phyloP scores from a whole-genome alignment of 2,888 invertebrate species.

The Tricholauxania praeusta region DNA sequence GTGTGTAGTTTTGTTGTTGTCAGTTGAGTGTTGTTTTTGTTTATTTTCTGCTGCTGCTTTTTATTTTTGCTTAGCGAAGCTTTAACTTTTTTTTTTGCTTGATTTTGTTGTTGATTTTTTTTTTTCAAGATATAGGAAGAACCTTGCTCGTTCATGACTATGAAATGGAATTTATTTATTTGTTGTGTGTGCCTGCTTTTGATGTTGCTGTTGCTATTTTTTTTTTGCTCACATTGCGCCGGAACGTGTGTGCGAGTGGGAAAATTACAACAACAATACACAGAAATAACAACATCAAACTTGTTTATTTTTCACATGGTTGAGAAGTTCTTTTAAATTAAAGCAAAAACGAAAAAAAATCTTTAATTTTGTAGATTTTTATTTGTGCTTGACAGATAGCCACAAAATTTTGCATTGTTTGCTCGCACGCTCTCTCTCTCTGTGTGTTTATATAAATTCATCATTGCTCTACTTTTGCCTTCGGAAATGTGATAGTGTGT shows the following conservation, averaged over 20 bases:
- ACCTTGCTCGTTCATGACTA: conserved; percentile 63
- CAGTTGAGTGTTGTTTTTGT: conserved; percentile 25
- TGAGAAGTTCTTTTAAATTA: no score
- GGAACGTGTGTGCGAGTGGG: conserved; percentile 1
- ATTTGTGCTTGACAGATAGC: neutral
- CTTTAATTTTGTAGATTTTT: no score
- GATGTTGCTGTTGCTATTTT: conserved; percentile 39
- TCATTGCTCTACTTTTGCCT: neutral
- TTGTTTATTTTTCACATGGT: no score
- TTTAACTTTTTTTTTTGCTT: conserved; percentile 26
- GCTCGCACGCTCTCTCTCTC: neutral
- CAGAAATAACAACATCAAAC: neutral
- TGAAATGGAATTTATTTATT: conserved; percentile 58
- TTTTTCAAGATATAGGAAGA: conserved; percentile 63
- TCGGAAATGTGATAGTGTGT: no score
- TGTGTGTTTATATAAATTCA: neutral
- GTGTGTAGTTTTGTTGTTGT: conserved; percentile 38
- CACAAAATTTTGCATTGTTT: neutral
- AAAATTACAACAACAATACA: neutral
- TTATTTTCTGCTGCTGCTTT: neutral
- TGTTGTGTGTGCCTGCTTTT: conserved; percentile 42
- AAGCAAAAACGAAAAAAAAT: no score
- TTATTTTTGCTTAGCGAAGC: conserved; percentile 35
- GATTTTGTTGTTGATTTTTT: conserved; percentile 18
- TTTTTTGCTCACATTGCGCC: conserved; percentile 4